These are phyloP conservation scores for Lasioglossum calceatum DNA, from an alignment of 2,888 invertebrate genomes.

Conservation along the genomic window DNA sequence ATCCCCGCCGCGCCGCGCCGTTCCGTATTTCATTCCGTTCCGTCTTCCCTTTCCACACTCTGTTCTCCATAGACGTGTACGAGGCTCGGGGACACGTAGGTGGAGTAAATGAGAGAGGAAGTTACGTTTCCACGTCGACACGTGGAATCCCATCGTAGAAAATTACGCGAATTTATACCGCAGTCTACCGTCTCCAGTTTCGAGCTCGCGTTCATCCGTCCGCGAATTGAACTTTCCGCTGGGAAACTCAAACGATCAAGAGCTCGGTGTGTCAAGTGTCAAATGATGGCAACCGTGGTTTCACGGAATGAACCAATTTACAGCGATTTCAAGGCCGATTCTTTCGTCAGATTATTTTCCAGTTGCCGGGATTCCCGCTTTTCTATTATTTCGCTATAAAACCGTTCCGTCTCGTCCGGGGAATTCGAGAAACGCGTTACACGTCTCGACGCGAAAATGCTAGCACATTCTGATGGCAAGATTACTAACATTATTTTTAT, in stretches of 20 bases:
- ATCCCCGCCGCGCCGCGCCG: background rate
- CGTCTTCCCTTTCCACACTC: slow-evolving; percentile 37
- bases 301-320: slow-evolving; percentile 7
- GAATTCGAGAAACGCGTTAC: background rate
- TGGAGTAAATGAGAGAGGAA: slow-evolving; percentile 45
- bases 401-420: background rate
- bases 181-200: slow-evolving; percentile 39
- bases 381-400: background rate
- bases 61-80: slow-evolving; percentile 49
- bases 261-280: slow-evolving; percentile 41
- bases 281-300: slow-evolving; percentile 16
- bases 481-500: too few relatives aligned
- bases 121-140: slow-evolving; percentile 57
- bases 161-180: slow-evolving; percentile 68
- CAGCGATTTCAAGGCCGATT: slow-evolving; percentile 1
- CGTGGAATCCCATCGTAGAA: slow-evolving; percentile 67
- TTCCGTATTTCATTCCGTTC: slow-evolving; percentile 47
- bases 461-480: background rate
- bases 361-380: background rate
- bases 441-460: background rate
- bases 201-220: slow-evolving; percentile 52
- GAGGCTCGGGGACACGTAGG: slow-evolving; percentile 12
- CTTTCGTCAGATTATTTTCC: background rate
- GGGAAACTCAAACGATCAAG: slow-evolving; percentile 46
- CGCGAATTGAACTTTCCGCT: slow-evolving; percentile 59